Evolutionary conservation across 2,113 vertebrate species (phyloP).

Genomic region (Hystrix cristata): DNA sequence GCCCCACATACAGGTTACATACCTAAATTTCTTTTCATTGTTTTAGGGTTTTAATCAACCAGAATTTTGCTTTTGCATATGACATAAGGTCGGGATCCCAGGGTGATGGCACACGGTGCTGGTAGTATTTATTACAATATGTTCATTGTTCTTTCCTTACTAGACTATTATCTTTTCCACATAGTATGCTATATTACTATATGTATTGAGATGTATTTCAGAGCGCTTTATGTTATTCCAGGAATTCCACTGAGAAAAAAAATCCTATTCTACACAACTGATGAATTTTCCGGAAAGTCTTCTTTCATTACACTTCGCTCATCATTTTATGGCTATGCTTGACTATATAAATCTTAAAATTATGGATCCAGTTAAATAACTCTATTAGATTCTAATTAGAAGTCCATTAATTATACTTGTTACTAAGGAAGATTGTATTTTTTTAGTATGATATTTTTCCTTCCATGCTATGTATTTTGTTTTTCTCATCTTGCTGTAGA

Average conservation of each 20-base stretch:
- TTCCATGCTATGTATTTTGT: background rate
- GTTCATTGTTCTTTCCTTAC: background rate
- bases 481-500: background rate
- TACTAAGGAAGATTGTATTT: background rate
- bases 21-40: background rate
- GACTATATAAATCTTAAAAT: background rate
- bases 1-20: background rate
- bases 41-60: background rate
- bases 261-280: background rate
- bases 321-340: background rate
- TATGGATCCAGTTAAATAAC: background rate
- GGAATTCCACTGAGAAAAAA: background rate
- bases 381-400: constrained; percentile 15
- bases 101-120: background rate
- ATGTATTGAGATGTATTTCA: background rate
- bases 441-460: background rate
- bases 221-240: background rate
- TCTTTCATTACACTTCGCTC: background rate
- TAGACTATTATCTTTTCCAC: background rate
- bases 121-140: background rate
- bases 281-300: background rate
- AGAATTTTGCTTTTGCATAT: background rate
- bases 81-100: background rate
- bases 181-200: background rate
- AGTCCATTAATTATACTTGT: background rate